These are phyloP conservation scores for Simalia tracyae DNA, from an alignment of 2,797 vertebrate genomes.

Conservation along the genomic window DNA sequence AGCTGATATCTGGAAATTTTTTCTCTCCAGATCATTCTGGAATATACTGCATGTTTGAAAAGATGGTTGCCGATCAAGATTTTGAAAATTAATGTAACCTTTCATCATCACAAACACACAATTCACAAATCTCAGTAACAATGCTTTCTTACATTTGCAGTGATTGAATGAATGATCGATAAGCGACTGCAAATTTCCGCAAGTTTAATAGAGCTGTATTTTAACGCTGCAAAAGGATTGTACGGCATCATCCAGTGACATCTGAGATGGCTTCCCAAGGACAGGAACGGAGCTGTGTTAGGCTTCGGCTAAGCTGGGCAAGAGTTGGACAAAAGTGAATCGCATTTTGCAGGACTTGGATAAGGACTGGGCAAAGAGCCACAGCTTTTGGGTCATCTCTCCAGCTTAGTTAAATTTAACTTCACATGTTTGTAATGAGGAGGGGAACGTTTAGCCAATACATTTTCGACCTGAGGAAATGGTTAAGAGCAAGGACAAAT, in stretches of 20 bases:
- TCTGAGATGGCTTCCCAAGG: not conserved
- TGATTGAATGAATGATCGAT: not conserved
- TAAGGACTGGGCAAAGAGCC: not conserved
- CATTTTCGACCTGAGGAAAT: not conserved
- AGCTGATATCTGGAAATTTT: not conserved
- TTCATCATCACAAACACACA: not conserved
- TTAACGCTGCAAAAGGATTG: not conserved
- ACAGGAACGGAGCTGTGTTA: not conserved
- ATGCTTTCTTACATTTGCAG: not conserved
- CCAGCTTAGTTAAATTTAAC: not conserved
- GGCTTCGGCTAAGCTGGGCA: not conserved
- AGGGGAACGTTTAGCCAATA: not conserved
- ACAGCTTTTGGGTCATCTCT: not conserved
- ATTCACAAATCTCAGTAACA: not conserved
- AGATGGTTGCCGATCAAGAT: not conserved
- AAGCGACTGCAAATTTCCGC: not conserved
- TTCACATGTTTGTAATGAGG: not conserved
- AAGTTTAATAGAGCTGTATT: not conserved
- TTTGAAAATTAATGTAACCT: not conserved
- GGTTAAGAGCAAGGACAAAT: not conserved
- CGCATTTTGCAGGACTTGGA: not conserved
- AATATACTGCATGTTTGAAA: not conserved
- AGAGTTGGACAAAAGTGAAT: not conserved
- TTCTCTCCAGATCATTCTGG: not conserved
- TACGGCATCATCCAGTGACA: not conserved